Base-by-base conservation (phyloP, 2,113 vertebrate species). In the Menidia beryllina region DNA sequence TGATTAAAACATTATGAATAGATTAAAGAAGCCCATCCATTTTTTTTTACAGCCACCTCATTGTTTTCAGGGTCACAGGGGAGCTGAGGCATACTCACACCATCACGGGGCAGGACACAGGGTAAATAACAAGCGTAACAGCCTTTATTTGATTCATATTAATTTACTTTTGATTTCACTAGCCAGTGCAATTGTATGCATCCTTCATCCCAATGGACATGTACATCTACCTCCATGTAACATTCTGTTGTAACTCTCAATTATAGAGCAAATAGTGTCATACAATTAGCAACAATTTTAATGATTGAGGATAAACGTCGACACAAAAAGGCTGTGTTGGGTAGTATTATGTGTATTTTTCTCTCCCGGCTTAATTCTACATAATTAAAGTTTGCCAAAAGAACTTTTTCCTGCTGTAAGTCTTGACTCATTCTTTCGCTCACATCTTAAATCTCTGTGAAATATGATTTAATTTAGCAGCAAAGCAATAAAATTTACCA, bases 381-480 rank as follows among this genome's bases (percentile, higher is more conserved):
- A 59, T 65, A 73, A 78, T 86, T 74, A 76, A 7, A 72, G 47
- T 11, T 24, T 34, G 55, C 12, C 52, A 34, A 64, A 43, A 76
- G 54, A 39, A 77, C 83, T 65, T 74, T 26, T 69, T 77, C 66
- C 25, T 1, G 39, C 62, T 55, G 17, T 53, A 65, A 63, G 63
- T 75, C 61, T 38, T 83, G 74, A 63, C 27, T 83, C 73, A 69
- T 74, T 51, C 38, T 85, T 79, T 69, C 30, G 41, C 77, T 63
- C 47, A 52, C 19, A 54, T 65, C 30, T 19, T 85, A 82, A 86
- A 77, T 91, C 86, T 83, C 47, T 39, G 65, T 82, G 86, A 90
- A 86, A 84, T 86, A 81, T 75, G 77, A 90, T 86, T 88, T 89
- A 64, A 91, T 91, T 88, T 81, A 72, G 53, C 71, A 55, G 77